A percentile compares a stretch with the other conserved stretches of the same genome.
Conservation (phyloP, 2,113 vertebrate genomes). For the Bos javanicus region DNA sequence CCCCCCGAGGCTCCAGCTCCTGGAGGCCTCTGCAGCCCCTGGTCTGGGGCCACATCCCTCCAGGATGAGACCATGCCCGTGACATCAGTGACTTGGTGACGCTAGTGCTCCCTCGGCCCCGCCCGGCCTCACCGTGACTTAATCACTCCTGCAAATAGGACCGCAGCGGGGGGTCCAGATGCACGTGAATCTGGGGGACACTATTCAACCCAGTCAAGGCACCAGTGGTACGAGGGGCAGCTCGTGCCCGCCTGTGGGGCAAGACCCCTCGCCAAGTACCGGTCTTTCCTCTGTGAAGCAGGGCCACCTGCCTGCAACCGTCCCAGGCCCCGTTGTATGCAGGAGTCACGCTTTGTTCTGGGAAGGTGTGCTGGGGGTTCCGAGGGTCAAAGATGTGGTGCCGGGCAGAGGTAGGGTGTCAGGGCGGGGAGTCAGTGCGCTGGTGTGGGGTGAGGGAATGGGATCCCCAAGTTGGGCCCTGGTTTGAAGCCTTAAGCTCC, state of each 20-base stretch:
- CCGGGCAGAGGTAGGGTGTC: neutral
- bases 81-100: neutral
- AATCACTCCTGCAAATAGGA: neutral
- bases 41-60: neutral
- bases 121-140: neutral
- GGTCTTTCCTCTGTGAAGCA: neutral
- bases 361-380: neutral
- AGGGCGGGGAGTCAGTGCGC: neutral
- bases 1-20: neutral
- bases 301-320: neutral
- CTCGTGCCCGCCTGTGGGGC: fast-evolving
- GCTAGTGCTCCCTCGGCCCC: fast-evolving
- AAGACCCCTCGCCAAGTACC: neutral
- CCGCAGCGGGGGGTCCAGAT: neutral
- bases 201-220: neutral
- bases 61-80: neutral
- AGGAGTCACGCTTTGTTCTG: neutral
- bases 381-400: neutral
- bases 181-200: neutral
- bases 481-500: neutral
- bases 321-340: no score
- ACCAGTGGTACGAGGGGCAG: neutral
- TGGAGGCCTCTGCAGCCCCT: neutral
- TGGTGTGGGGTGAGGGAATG: neutral
- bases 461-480: neutral